Evolutionary conservation across 1,140 invertebrate species (phyloP).

Genomic region (Heliconius hewitsoni): DNA sequence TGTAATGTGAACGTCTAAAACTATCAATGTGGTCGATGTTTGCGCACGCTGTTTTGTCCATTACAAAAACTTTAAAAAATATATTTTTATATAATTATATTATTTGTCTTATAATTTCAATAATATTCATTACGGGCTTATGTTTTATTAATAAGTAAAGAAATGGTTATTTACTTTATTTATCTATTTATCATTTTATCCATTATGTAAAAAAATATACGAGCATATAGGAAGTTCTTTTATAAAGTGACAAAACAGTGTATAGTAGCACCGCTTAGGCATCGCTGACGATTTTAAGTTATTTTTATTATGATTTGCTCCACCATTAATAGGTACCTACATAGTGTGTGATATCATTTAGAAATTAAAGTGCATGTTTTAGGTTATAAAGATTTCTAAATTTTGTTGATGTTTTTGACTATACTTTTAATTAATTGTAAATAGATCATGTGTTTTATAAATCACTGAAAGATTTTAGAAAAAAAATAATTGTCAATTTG

Average conservation of each 20-base stretch:
- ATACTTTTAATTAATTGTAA: background rate
- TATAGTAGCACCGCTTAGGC: constrained; percentile 63
- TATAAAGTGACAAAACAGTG: constrained; percentile 56
- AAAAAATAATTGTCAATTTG: background rate
- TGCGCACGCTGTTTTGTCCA: constrained; percentile 67
- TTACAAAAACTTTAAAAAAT: background rate
- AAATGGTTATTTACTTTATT: background rate
- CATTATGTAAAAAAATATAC: background rate
- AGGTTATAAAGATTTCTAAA: background rate
- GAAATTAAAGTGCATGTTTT: constrained; percentile 21
- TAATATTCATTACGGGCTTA: no score
- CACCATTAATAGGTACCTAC: constrained; percentile 50
- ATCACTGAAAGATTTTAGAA: background rate
- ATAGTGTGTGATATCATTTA: constrained; percentile 26
- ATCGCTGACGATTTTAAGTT: constrained; percentile 60
- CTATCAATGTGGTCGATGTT: constrained; percentile 68
- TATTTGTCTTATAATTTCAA: no score
- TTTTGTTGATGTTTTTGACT: background rate
- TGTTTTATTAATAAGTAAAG: no score
- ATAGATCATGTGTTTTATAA: background rate
- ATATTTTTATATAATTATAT: no score
- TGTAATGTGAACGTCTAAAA: constrained; percentile 56
- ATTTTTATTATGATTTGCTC: constrained; percentile 63
- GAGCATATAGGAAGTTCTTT: no score
- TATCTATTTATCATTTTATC: background rate